Evolutionary conservation across 2,113 vertebrate species (phyloP).

Genomic region (Spermophilus dauricus): DNA sequence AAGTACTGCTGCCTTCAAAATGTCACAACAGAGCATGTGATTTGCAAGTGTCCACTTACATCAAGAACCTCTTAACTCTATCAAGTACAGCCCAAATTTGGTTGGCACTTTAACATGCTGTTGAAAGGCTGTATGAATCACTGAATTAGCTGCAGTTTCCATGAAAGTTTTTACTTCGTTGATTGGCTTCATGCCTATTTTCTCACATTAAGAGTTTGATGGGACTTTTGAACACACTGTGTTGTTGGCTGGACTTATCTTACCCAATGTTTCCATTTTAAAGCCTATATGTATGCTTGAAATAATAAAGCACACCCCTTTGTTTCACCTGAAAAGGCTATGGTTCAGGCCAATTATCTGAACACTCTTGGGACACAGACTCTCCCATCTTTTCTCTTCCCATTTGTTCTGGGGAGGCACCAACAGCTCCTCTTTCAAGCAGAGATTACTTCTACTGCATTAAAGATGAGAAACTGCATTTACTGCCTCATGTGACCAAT

Average conservation of each 20-base stretch:
- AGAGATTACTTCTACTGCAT: neutral
- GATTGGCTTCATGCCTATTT: neutral
- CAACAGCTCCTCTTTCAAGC: neutral
- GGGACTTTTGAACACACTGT: neutral
- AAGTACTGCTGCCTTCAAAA: constrained; percentile 7
- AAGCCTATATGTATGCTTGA: neutral
- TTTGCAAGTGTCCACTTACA: neutral
- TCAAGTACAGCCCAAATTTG: neutral
- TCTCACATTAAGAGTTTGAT: constrained; percentile 1
- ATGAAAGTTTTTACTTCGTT: neutral
- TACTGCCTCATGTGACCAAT: neutral
- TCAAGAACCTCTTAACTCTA: constrained; percentile 51
- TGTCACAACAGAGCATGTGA: constrained; percentile 34
- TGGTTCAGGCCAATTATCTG: neutral
- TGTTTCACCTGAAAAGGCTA: neutral
- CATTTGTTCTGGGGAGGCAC: neutral
- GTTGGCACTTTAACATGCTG: neutral
- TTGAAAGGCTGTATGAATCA: neutral
- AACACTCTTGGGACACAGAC: neutral
- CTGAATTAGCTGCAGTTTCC: neutral
- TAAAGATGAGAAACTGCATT: neutral
- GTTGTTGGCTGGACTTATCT: neutral
- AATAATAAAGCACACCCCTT: neutral
- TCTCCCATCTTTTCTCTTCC: neutral
- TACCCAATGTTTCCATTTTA: neutral